These are phyloP conservation scores for Leptarthrus brevirostris DNA, from an alignment of 2,888 invertebrate species.

Conservation along the genomic window DNA sequence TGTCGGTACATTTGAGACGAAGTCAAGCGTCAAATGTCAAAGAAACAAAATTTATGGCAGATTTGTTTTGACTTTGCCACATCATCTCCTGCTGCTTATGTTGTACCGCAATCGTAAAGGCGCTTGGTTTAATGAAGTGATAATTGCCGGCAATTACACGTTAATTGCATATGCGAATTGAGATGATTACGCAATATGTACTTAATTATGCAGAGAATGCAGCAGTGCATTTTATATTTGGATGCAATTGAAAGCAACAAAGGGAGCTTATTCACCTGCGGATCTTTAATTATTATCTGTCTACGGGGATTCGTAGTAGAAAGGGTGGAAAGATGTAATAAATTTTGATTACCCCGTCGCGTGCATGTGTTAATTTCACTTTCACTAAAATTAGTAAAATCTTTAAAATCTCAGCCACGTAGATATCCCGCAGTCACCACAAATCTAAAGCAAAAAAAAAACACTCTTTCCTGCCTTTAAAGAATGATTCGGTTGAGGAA, in stretches of 20 bases:
- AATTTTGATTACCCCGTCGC: constrained; percentile 26
- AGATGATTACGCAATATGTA: neutral
- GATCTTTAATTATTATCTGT: neutral
- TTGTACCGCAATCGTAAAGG: neutral
- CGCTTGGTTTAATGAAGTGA: constrained; percentile 19
- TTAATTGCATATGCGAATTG: neutral
- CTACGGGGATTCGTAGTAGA: neutral
- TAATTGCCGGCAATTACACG: constrained; percentile 12
- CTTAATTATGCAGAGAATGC: no score
- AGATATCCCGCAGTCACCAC: no score
- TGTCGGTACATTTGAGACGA: constrained; percentile 52
- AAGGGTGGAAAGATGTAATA: constrained; percentile 10
- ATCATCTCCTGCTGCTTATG: constrained; percentile 30
- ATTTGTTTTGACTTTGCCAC: constrained; percentile 54
- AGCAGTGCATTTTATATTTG: no score
- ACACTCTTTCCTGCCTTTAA: neutral
- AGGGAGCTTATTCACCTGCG: neutral
- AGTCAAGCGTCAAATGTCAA: constrained; percentile 55
- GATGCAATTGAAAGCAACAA: no score
- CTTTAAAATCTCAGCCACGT: no score
- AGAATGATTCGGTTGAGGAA: neutral
- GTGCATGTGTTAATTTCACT: constrained; percentile 18
- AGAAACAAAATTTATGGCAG: constrained; percentile 55
- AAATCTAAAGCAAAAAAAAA: neutral
- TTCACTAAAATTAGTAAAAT: constrained; percentile 29